Conservation (phyloP, 2,797 vertebrate genomes). For the Lagocephalus sceleratus region DNA sequence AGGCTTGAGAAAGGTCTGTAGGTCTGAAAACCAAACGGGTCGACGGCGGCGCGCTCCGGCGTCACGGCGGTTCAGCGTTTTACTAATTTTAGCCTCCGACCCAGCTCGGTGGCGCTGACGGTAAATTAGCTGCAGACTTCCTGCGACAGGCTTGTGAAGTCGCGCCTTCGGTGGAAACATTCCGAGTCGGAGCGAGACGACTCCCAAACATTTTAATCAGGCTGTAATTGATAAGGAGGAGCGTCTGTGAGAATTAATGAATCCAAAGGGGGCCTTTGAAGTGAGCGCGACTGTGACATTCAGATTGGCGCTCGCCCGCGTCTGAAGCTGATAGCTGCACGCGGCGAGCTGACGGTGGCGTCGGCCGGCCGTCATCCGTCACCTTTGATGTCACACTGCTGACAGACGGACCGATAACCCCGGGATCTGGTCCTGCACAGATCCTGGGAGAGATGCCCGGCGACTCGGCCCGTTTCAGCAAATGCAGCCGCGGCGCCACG, state of each 20-base stretch:
- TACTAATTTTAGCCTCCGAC: too few relatives aligned
- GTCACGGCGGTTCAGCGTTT: too few relatives aligned
- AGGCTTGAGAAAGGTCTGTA: too few relatives aligned
- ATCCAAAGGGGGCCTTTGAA: conserved; percentile 67
- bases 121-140: conserved; percentile 30
- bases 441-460: conserved; percentile 2
- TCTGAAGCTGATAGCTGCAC: conserved; percentile 64
- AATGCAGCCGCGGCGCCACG: too few relatives aligned
- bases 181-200: conserved; percentile 44
- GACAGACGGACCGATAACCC: conserved; percentile 65
- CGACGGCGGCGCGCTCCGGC: too few relatives aligned
- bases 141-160: conserved; percentile 49
- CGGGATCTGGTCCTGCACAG: conserved; percentile 38
- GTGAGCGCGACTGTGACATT: conserved; percentile 69
- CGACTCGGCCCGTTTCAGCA: too few relatives aligned
- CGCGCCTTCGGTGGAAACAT: conserved; percentile 47
- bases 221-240: conserved; percentile 66
- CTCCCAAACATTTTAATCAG: conserved; percentile 67
- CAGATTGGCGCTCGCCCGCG: conserved; percentile 62
- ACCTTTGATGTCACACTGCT: conserved; percentile 60
- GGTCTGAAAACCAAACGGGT: too few relatives aligned
- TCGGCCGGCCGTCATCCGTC: conserved; percentile 64
- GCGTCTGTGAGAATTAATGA: conserved; percentile 65
- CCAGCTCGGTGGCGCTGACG: too few relatives aligned
- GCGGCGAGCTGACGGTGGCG: conserved; percentile 69